A percentile compares a stretch with the other conserved stretches of the same genome.
These are phyloP conservation scores for Artemisiospiza belli DNA, from an alignment of 2,113 vertebrate genomes.

Conservation along the genomic window DNA sequence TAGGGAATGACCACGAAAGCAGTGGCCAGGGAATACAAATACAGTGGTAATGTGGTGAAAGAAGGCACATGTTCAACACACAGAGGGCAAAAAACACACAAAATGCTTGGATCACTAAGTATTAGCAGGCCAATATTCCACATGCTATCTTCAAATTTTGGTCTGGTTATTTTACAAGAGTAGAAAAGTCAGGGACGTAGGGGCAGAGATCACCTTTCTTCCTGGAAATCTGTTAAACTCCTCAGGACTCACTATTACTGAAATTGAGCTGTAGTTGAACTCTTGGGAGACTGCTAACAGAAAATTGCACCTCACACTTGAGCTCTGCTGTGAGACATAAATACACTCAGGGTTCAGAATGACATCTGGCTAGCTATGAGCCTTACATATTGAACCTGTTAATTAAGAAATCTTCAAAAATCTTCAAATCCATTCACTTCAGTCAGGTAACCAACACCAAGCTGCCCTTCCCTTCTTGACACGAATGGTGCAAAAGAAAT, in stretches of 20 bases:
- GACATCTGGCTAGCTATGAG: background rate
- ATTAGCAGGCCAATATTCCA: background rate
- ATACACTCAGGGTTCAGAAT: background rate
- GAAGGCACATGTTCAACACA: background rate
- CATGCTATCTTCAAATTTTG: background rate
- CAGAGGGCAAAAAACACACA: background rate
- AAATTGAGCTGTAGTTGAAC: background rate
- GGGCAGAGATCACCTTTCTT: background rate
- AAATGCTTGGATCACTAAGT: background rate
- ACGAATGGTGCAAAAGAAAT: background rate
- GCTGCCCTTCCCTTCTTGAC: background rate
- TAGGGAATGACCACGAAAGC: background rate
- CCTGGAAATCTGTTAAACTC: background rate
- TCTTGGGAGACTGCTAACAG: background rate
- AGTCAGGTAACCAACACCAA: background rate
- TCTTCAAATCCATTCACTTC: background rate
- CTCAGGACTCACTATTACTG: background rate
- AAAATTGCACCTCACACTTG: background rate
- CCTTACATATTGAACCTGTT: background rate
- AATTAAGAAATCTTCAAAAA: background rate
- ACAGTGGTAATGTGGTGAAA: background rate
- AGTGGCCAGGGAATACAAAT: background rate
- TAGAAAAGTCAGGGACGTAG: background rate
- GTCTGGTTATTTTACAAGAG: background rate
- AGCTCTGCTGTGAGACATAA: background rate